These are phyloP conservation scores for Hemistola chrysoprasaria DNA, from an alignment of 2,888 invertebrate genomes.

Conservation along the genomic window DNA sequence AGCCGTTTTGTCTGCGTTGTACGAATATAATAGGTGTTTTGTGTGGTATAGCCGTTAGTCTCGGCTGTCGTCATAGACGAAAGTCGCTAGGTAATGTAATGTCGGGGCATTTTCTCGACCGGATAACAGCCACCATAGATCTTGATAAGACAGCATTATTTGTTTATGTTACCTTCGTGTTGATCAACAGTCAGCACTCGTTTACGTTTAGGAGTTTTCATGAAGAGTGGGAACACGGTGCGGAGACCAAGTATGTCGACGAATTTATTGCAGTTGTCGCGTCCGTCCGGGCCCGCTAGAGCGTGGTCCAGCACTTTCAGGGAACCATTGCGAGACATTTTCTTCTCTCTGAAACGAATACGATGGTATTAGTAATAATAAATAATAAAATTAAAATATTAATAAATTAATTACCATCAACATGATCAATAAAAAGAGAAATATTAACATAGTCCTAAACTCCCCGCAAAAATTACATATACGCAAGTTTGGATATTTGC, in stretches of 20 bases:
- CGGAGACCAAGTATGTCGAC: constrained; percentile 98
- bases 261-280: constrained; percentile 98
- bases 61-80: too few species aligned
- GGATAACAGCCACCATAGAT: too few species aligned
- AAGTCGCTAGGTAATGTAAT: too few species aligned
- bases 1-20: too few species aligned
- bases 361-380: too few species aligned
- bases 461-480: too few species aligned
- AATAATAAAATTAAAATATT: too few species aligned
- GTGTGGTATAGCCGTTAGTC: too few species aligned
- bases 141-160: not conserved
- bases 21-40: too few species aligned
- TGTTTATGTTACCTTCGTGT: constrained; percentile 86
- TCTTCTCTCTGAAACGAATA: constrained; percentile 92
- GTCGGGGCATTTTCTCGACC: too few species aligned
- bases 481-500: too few species aligned
- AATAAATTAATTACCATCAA: not conserved
- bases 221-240: constrained; percentile 98
- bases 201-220: constrained; percentile 98
- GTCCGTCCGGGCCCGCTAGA: constrained; percentile 95
- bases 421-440: not conserved
- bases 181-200: constrained; percentile 92
- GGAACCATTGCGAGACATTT: constrained; percentile 97
- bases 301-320: constrained; percentile 99
- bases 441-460: too few species aligned